Evolutionary conservation across 2,888 invertebrate species (phyloP).

Genomic region (Apotomis betuletana): DNA sequence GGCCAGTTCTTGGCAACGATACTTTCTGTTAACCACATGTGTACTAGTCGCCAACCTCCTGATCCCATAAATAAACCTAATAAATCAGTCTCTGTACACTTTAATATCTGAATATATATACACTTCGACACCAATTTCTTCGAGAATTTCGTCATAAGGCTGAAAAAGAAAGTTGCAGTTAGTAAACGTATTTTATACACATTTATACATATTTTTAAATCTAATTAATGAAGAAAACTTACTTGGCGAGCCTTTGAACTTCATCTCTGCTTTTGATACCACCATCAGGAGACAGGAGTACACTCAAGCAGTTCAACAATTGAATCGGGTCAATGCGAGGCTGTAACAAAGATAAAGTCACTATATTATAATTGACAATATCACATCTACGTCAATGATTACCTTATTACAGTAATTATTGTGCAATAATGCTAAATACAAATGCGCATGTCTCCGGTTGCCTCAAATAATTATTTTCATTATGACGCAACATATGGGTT

Average conservation of each 20-base stretch:
- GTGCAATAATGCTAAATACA: no score
- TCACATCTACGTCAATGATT: no score
- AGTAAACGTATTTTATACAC: not conserved
- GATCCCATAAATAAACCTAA: slow-evolving; percentile 94
- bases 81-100: slow-evolving; percentile 92
- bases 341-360: slow-evolving; percentile 82
- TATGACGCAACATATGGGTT: no score
- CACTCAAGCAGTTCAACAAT: slow-evolving; percentile 93
- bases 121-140: slow-evolving; percentile 98
- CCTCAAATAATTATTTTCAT: no score
- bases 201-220: not conserved
- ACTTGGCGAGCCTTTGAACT: slow-evolving; percentile 94
- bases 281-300: slow-evolving; percentile 91
- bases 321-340: slow-evolving; percentile 96
- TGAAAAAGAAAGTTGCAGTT: slow-evolving; percentile 76
- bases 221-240: slow-evolving; percentile 62
- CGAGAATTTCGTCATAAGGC: slow-evolving; percentile 97
- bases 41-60: slow-evolving; percentile 96
- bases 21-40: slow-evolving; percentile 95
- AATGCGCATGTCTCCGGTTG: no score
- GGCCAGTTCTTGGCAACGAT: slow-evolving; percentile 93
- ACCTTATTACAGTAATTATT: no score
- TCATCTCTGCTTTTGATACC: slow-evolving; percentile 95
- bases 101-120: slow-evolving; percentile 96
- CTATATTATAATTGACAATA: not conserved